Evolutionary conservation across 1,140 invertebrate species (phyloP), one percentile per base, ranked within the genome.

Genomic region (Papilio aristodemus): DNA sequence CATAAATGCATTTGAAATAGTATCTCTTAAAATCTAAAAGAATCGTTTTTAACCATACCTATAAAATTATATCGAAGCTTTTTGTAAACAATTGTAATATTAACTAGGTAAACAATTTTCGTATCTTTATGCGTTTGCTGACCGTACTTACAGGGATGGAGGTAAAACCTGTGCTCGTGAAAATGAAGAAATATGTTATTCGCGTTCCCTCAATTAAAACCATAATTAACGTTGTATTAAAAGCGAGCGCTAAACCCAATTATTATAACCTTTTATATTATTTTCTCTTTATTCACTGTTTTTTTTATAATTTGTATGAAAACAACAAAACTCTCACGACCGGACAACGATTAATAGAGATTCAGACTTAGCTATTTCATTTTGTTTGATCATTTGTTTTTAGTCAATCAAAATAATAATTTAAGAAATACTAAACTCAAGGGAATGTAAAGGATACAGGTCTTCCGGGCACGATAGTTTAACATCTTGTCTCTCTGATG

Each of bases 151-250:
- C 39, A 46, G 10, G 4, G 37, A 37, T 36, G 37, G 62, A 58
- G 70, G 39, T 32, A 17, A 36, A 69, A 66, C 69, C 70, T 58
- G 74, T 74, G 64, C 76, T 78, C 74, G 69, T 81, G 80, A 78
- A 80, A 83, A 81, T 76, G 76, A 70, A 76, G 84, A 87, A 86
- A 86, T 84, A 85, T 85, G 78, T 85, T 85, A 84, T 85, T 85
- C 83, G 79, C 77, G 73, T 80, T 78, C 79, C 83, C 80, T 77
- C 85, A 89, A 87, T 89, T 87, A 89, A 87, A 89, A 85, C 81
- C 84, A 82, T 86, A 87, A 89, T 89, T 87, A 89, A 86, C 83
- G 74, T 75, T 71, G 76, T 81, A 89, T 86, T 85, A 87, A 86
- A 84, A 83, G 82, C 80, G 68, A 80, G 75, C 76, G 80, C 84